Evolutionary conservation across 2,888 invertebrate species (phyloP).

Genomic region (Napeogenes sylphis): DNA sequence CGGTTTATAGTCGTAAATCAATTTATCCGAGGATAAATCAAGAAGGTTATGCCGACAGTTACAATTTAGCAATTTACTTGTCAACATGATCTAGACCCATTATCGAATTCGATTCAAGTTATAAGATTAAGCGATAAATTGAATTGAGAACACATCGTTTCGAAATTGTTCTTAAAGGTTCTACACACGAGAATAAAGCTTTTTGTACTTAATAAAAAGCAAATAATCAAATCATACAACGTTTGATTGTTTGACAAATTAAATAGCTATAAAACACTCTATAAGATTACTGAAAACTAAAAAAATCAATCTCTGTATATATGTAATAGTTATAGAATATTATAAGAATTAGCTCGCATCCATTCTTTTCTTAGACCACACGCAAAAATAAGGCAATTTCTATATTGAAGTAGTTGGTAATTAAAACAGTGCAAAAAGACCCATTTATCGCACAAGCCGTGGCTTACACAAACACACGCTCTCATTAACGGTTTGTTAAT

Average conservation of each 20-base stretch:
- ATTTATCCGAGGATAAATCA: slow-evolving; percentile 47
- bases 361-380: slow-evolving; percentile 22
- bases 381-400: slow-evolving; percentile 43
- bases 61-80: slow-evolving; percentile 68
- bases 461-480: slow-evolving; percentile 23
- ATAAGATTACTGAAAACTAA: no score
- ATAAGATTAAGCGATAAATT: slow-evolving; percentile 19
- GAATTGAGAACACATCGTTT: neutral
- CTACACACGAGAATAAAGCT: neutral
- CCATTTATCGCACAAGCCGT: slow-evolving; percentile 28
- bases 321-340: no score
- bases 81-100: slow-evolving; percentile 63
- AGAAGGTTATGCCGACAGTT: slow-evolving; percentile 54
- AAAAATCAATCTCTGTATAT: no score
- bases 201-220: no score
- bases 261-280: no score
- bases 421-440: slow-evolving; percentile 49
- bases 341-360: neutral
- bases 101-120: slow-evolving; percentile 38
- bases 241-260: no score
- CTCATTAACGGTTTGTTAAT: slow-evolving; percentile 43
- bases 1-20: slow-evolving; percentile 31
- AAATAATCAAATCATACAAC: no score
- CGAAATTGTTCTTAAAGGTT: neutral
- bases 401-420: slow-evolving; percentile 45